Evolutionary conservation across 1,140 invertebrate species (phyloP), one percentile per base, ranked within the genome.

Genomic region (Drosophila rufa): DNA sequence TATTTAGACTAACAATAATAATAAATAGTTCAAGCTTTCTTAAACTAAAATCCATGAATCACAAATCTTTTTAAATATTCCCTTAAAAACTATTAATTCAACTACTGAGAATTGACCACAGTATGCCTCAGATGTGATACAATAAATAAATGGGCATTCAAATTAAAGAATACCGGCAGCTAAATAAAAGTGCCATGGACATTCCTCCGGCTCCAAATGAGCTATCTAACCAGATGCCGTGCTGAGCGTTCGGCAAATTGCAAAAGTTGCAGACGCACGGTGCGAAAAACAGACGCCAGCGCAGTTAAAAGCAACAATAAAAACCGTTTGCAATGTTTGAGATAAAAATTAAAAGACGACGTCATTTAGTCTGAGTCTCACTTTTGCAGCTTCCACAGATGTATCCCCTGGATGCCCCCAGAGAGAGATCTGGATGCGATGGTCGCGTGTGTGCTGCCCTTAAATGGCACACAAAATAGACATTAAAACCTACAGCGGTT

Each of bases 301-400:
- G 79, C 86, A 87, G 84, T 87, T 87, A 87, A 87, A 87, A 87
- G 84, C 80, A 80, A 89, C 85, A 90, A 90, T 85, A 90, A 90
- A 90, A 90, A 90, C 84, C 50, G 84, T 90, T 90, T 90, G 85
- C 85, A 90, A 90, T 85, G 81, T 85, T 90, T 85, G 81, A 90
- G 85, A 90, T 90, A 90, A 90, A 89, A 90, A 90, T 90, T 90
- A 90, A 90, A 90, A 90, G 85, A 85, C 86, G 85, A 89, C 84
- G 81, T 90, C 85, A 90, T 90, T 90, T 87, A 62, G 59, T 73
- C 75, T 57, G 50, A 50, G 45, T 67, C 40, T 42, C 68, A 46
- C 58, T 57, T 27, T 25, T 3, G 47, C 30, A 30, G 45, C 64
- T 45, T 40, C 19, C 51, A 48, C 36, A 17, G 17, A 56, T 58